A percentile compares a stretch with the other conserved stretches of the same genome.
phyloP scores from a whole-genome alignment of 2,113 vertebrate species.

The Nyctereutes procyonoides region DNA sequence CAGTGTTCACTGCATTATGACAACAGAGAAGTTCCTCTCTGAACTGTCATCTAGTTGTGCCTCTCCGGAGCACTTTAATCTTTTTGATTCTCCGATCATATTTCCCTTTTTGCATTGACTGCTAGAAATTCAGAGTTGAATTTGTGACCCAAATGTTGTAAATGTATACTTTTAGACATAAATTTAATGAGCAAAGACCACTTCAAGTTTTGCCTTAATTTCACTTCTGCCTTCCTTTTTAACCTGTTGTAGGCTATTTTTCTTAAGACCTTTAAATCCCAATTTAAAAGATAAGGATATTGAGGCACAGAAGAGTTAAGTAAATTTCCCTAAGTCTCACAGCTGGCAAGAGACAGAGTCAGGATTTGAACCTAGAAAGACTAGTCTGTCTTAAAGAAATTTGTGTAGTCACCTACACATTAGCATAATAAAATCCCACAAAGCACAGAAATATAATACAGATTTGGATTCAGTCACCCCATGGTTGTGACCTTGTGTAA shows the following conservation, averaged over 20 bases:
- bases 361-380: background rate
- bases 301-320: background rate
- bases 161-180: background rate
- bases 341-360: background rate
- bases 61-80: background rate
- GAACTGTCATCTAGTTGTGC: accelerated
- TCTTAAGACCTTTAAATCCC: background rate
- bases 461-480: background rate
- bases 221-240: background rate
- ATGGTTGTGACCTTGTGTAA: background rate
- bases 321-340: background rate
- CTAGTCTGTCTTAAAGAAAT: background rate
- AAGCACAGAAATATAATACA: background rate
- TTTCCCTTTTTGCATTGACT: background rate
- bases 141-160: background rate
- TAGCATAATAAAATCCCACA: background rate
- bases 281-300: background rate
- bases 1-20: background rate
- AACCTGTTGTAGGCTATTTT: background rate
- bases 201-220: background rate
- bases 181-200: background rate
- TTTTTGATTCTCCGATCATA: background rate
- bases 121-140: background rate
- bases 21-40: accelerated
- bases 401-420: background rate